These are phyloP conservation scores for Drosophila multiciliata DNA, from an alignment of 2,888 invertebrate genomes.

Conservation along the genomic window DNA sequence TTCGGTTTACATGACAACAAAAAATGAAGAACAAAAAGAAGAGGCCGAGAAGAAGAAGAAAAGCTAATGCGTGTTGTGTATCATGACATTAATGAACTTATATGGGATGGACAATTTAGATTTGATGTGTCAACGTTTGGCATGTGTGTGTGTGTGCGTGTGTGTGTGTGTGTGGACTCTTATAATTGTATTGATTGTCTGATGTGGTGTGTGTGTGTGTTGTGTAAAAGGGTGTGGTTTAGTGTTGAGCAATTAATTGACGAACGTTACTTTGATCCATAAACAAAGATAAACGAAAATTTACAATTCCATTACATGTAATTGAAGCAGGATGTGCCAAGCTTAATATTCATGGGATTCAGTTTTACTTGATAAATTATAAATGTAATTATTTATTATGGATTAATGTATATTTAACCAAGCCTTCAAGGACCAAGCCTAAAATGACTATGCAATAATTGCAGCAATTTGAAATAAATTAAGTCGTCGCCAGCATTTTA, in stretches of 20 bases:
- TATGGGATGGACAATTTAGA: slow-evolving; percentile 75
- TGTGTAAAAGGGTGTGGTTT: slow-evolving; percentile 49
- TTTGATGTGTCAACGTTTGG: slow-evolving; percentile 72
- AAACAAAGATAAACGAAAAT: slow-evolving; percentile 33
- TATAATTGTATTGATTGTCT: slow-evolving; percentile 48
- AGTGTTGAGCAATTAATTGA: slow-evolving; percentile 52
- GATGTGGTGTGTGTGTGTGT: slow-evolving; percentile 3
- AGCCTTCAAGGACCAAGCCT: not conserved
- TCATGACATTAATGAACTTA: slow-evolving; percentile 79
- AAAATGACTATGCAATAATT: slow-evolving; percentile 6
- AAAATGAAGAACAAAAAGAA: not conserved
- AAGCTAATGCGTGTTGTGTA: slow-evolving; percentile 54
- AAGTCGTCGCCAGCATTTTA: slow-evolving; percentile 23
- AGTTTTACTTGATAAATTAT: not conserved
- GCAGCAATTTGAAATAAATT: slow-evolving; percentile 9
- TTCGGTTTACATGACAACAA: slow-evolving; percentile 48
- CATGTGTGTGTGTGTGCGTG: slow-evolving; percentile 8
- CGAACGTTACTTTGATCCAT: slow-evolving; percentile 32
- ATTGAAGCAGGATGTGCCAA: slow-evolving; percentile 7
- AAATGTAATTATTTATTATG: not conserved
- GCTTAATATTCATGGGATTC: not conserved
- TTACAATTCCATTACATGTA: slow-evolving; percentile 16
- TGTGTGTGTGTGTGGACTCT: slow-evolving; percentile 27
- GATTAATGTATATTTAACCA: not conserved
- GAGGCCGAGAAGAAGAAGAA: slow-evolving; percentile 3